Percentiles rank a stretch among this genome's conserved stretches.
Evolutionary conservation across 2,888 invertebrate genomes (phyloP).

Genomic region (Malthinus flaveolus): DNA sequence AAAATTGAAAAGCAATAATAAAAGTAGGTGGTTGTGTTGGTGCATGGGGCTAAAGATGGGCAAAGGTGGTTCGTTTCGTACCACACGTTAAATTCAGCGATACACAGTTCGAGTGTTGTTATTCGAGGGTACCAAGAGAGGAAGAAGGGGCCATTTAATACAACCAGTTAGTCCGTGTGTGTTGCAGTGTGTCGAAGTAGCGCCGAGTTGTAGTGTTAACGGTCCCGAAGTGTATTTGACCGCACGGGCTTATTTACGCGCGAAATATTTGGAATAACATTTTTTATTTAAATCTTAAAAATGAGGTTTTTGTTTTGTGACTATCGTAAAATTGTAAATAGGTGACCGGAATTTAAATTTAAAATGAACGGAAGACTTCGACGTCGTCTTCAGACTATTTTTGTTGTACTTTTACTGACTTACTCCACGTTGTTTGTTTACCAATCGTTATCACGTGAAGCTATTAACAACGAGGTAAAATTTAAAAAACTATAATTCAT

Average conservation of each 20-base stretch:
- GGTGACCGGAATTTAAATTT: slow-evolving; percentile 37
- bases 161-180: slow-evolving; percentile 47
- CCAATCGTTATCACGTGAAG: slow-evolving; percentile 48
- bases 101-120: neutral
- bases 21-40: too few relatives aligned
- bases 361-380: slow-evolving; percentile 49
- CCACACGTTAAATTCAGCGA: neutral
- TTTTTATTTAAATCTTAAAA: slow-evolving; percentile 1
- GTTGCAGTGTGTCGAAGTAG: slow-evolving; percentile 1
- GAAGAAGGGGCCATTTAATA: slow-evolving; percentile 52
- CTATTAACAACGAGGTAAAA: slow-evolving; percentile 31
- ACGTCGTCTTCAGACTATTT: slow-evolving; percentile 48
- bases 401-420: slow-evolving; percentile 46
- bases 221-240: neutral
- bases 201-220: neutral
- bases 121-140: slow-evolving; percentile 35
- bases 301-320: slow-evolving; percentile 28
- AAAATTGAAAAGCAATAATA: slow-evolving; percentile 6
- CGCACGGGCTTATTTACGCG: neutral
- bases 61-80: too few relatives aligned
- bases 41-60: too few relatives aligned
- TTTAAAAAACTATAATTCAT: too few relatives aligned
- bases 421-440: slow-evolving; percentile 50
- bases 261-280: neutral
- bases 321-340: slow-evolving; percentile 43